These are phyloP conservation scores for Psammodynastes pulverulentus DNA, from an alignment of 2,113 vertebrate species.

Conservation along the genomic window DNA sequence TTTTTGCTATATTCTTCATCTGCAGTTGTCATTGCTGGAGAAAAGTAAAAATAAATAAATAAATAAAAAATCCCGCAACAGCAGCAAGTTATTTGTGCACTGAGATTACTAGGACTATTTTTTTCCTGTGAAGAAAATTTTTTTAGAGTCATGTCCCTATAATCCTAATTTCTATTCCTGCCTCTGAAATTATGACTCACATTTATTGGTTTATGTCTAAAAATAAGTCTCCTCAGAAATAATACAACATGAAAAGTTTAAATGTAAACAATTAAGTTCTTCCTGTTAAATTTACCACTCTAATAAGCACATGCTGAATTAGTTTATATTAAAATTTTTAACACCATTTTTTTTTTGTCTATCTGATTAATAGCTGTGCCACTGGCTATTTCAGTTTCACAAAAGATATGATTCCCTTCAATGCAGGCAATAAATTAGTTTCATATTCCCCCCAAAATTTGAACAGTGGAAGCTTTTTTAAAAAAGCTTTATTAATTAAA, in stretches of 20 bases:
- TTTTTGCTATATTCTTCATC: not conserved
- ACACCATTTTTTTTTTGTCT: slow-evolving; percentile 29
- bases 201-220: slow-evolving; percentile 7
- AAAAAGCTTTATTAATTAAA: slow-evolving; percentile 70
- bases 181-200: slow-evolving; percentile 20
- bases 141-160: not conserved
- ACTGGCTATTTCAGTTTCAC: slow-evolving; percentile 51
- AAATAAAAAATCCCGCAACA: not conserved
- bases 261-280: slow-evolving; percentile 44
- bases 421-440: not conserved
- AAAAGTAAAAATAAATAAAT: not conserved
- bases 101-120: not conserved
- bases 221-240: slow-evolving; percentile 34
- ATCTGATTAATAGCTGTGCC: slow-evolving; percentile 47
- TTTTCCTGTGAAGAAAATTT: not conserved
- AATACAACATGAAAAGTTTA: slow-evolving; percentile 38
- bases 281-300: slow-evolving; percentile 49
- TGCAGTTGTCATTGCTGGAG: not conserved
- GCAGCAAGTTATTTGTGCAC: not conserved
- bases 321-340: slow-evolving; percentile 7
- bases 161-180: not conserved
- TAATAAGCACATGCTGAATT: slow-evolving; percentile 32
- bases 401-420: slow-evolving; percentile 30
- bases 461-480: slow-evolving; percentile 50
- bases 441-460: not conserved